Percentiles rank a stretch among this genome's conserved stretches.
Evolutionary conservation across 2,888 invertebrate genomes (phyloP).

Genomic region (Diadegma fenestrale): DNA sequence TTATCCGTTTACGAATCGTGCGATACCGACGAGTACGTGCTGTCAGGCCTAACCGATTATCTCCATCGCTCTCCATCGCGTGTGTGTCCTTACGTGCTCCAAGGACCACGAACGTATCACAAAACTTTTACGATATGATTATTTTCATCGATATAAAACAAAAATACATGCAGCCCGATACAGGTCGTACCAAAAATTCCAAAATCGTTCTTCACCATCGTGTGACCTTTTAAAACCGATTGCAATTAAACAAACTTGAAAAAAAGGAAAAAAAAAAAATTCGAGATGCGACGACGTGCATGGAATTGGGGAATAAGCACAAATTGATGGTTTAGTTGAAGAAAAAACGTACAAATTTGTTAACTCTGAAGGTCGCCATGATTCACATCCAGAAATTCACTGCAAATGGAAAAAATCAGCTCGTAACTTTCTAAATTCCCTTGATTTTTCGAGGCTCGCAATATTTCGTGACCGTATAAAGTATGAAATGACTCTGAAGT

Average conservation of each 20-base stretch:
- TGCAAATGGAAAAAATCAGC: too few species aligned
- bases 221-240: too few species aligned
- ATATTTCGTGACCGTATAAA: background rate
- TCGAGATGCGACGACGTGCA: background rate
- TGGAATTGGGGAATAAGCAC: background rate
- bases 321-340: background rate
- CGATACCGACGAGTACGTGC: constrained; percentile 69
- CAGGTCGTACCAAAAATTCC: background rate
- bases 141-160: constrained; percentile 14
- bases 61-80: constrained; percentile 71
- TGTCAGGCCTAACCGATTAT: constrained; percentile 70
- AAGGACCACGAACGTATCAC: constrained; percentile 64
- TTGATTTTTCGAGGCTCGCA: background rate
- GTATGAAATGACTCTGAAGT: too few species aligned
- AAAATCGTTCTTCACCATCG: too few species aligned
- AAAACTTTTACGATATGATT: constrained; percentile 35
- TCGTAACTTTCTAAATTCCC: background rate
- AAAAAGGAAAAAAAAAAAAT: too few species aligned
- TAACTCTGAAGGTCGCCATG: background rate
- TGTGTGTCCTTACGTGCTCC: constrained; percentile 58
- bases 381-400: background rate
- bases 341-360: background rate
- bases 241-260: too few species aligned
- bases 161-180: constrained; percentile 2
- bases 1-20: constrained; percentile 63